Base-by-base conservation (phyloP, 1,140 invertebrate genomes). In the Melitaea cinxia region DNA sequence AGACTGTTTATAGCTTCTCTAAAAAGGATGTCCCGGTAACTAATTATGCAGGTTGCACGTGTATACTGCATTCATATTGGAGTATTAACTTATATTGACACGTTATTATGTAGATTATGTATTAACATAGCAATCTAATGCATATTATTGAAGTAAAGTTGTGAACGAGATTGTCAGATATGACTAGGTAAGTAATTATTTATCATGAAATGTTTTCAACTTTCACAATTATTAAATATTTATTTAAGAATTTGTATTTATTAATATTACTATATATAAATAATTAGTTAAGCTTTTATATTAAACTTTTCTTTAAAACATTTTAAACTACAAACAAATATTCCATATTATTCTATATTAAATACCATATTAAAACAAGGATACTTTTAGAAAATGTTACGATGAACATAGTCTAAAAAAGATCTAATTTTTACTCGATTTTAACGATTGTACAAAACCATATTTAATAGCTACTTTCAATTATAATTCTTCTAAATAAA, bases 141-240 rank as follows among this genome's bases (percentile, higher is more conserved):
- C 61, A 70, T 70, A 70, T 60, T 65, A 65, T 70, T 65, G 52
- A 52, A 65, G 53, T 70, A 61, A 68, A 68, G 54, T 64, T 56
- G 65, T 52, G 19, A 55, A 53, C 53, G 19, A 21, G 42, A 67
- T 67, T 47, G 42, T 47, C 21, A 67, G 58, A 58, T 50, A 35
- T 52, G 39, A 60, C 57, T 30, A 47, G 52, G 54, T 52, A 61
- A 60, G 52, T 60, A 55, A 64, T 69, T 50, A 49, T 58, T 58
- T 39, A 53, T 47, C 52, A 26, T 70, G 56, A 61, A 63, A 68
- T 50, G 53, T 37, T 61, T 30, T 52, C 15, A 42, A 61, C 42
- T 67, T 67, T 67, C 58, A 67, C 57, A 47, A 28, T 15, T 60
- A 42, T 54, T 54, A 47, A 28, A 12, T 60, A 42, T 54, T 54